phyloP scores from a whole-genome alignment of 2,888 invertebrate species.

The Agrotis segetum region DNA sequence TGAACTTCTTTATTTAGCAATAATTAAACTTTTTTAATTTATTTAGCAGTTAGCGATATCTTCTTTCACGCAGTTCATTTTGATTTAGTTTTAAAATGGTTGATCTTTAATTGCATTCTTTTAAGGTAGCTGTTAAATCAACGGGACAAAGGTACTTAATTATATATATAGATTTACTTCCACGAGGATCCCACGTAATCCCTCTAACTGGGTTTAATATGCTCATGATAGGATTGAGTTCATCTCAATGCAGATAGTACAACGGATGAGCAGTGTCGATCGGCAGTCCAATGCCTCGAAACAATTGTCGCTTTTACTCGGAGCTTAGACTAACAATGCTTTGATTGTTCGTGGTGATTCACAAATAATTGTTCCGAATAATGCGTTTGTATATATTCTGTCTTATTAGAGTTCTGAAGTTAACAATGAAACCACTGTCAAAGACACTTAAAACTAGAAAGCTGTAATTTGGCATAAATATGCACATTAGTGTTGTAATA shows the following conservation, averaged over 20 bases:
- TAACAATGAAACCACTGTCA: no score
- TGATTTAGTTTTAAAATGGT: no score
- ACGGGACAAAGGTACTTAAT: neutral
- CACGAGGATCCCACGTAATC: neutral
- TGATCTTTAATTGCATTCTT: neutral
- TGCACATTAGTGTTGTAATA: no score
- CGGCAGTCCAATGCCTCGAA: neutral
- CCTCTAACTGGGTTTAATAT: conserved; percentile 4
- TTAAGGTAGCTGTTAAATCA: neutral
- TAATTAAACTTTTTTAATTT: no score
- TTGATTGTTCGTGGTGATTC: neutral
- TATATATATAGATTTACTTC: neutral
- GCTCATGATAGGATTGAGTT: conserved; percentile 25
- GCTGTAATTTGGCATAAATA: no score
- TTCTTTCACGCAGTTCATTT: no score
- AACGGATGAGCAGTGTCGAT: neutral
- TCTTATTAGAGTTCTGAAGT: no score
- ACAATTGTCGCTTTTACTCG: conserved; percentile 8
- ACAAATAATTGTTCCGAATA: neutral
- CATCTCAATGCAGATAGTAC: neutral
- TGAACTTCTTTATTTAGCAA: no score
- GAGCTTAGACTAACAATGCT: neutral
- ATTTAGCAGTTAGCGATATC: no score
- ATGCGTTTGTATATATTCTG: no score
- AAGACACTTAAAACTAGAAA: no score